Conservation (phyloP, 2,113 vertebrate genomes). For the Paracanthobrama guichenoti region DNA sequence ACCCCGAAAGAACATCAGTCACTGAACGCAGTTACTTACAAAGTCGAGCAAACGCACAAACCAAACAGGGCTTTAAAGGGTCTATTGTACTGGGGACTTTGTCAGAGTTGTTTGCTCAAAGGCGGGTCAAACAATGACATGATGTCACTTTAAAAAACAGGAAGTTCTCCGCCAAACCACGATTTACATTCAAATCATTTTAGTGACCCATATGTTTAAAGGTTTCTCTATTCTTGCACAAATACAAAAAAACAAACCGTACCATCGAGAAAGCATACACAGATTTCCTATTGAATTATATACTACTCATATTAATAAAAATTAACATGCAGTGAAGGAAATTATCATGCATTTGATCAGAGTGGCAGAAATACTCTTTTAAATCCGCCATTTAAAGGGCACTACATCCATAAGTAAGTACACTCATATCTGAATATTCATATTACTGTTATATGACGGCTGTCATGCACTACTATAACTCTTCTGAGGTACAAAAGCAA, state of each 20-base stretch:
- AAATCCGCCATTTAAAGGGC: neutral
- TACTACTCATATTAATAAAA: neutral
- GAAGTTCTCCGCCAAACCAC: neutral
- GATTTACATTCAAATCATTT: neutral
- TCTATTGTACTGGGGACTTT: neutral
- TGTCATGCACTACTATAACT: neutral
- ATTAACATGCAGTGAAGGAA: too few species aligned
- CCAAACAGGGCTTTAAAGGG: neutral
- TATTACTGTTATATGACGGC: neutral
- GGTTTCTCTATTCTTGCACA: neutral
- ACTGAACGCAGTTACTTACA: neutral
- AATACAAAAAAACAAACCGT: neutral
- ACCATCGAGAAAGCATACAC: neutral
- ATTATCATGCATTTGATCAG: neutral
- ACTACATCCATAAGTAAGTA: neutral
- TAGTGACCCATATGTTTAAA: neutral
- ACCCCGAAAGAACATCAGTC: neutral
- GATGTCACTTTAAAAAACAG: neutral
- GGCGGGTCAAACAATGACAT: neutral
- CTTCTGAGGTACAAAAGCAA: too few species aligned
- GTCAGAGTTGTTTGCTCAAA: slow-evolving; percentile 2
- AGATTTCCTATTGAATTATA: neutral
- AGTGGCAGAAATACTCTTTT: neutral
- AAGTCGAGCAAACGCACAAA: neutral
- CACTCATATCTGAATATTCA: neutral